Base-by-base conservation (phyloP, 2,797 vertebrate species). In the Pyrocephalus nanus region DNA sequence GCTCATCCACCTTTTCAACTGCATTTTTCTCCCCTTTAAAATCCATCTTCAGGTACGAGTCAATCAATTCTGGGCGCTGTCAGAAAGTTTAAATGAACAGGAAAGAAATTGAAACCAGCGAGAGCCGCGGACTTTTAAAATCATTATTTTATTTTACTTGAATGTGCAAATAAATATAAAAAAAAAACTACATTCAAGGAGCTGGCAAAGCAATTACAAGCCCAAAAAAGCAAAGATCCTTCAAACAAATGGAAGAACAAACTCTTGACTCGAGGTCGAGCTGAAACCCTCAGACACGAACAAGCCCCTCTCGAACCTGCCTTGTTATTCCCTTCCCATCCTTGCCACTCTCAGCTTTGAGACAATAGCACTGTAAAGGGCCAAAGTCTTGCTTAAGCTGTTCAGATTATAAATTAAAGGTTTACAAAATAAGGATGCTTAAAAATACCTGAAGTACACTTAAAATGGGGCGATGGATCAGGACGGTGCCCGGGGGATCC, bases 121-220 rank as follows among this genome's bases (percentile, higher is more conserved):
- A 57, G 40, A 86, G 40, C 29, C 54, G 62, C 65, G 8, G 81
- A 87, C 74, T 96, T 97, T 95, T 93, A 80, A 97, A 97, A 73
- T 96, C 96, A 95, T 70, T 95, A 96, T 96, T 98, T 98, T 98
- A 97, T 96, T 97, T 97, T 94, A 97, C 96, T 97, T 97, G 97
- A 97, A 98, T 98, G 98, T 98, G 98, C 98, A 98, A 98, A 98
- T 98, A 98, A 98, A 98, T 98, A 98, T 97, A 88, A 95, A 97
- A 98, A 95, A 97, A 95, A 97, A 95, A 82, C 98, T 98, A 98
- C 98, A 98, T 97, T 98, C 97, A 97, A 97, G 98, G 96, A 98
- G 97, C 97, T 97, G 96, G 98, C 97, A 85, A 97, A 97, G 96
- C 93, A 97, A 97, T 95, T 85, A 93, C 96, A 96, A 97, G 97